A percentile compares a stretch with the other conserved stretches of the same genome.
These are phyloP conservation scores for Episyrphus balteatus DNA, from an alignment of 1,140 invertebrate species.

Conservation along the genomic window DNA sequence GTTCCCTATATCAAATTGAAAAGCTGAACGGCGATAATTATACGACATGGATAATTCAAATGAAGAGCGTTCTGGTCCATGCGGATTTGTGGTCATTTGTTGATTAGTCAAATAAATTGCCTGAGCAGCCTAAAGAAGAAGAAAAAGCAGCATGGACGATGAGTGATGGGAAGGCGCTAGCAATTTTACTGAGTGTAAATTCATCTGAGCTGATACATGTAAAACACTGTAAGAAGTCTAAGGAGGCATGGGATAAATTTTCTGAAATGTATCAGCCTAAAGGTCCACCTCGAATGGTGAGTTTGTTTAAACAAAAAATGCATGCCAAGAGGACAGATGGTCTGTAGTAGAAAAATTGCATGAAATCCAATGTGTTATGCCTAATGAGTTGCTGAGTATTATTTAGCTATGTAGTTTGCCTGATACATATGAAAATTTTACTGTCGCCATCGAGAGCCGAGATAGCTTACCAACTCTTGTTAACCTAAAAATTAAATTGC, in stretches of 20 bases:
- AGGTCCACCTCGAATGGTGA: conserved; percentile 3
- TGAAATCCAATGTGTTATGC: conserved; percentile 1
- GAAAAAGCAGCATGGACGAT: background rate
- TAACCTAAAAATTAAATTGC: no score
- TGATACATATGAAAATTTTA: conserved; percentile 7
- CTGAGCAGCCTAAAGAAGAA: no score
- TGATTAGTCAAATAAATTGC: no score
- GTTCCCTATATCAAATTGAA: no score
- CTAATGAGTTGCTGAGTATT: conserved; percentile 2
- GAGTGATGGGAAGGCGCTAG: background rate
- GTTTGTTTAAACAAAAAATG: no score
- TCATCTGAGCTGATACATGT: conserved; percentile 1
- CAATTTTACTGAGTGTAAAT: background rate
- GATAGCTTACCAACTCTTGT: conserved; percentile 6
- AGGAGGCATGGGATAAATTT: conserved; percentile 3
- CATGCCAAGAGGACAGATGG: no score
- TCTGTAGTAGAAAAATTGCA: conserved; percentile 1
- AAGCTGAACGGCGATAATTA: background rate
- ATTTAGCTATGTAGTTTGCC: conserved; percentile 4
- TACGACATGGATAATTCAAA: background rate
- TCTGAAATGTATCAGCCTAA: conserved; percentile 1
- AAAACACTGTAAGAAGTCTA: conserved; percentile 3
- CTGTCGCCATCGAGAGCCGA: conserved; percentile 3
- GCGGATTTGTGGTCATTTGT: background rate
- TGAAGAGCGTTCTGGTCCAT: background rate